Evolutionary conservation across 2,888 invertebrate species (phyloP), one percentile per base, ranked within the genome.

Genomic region (Dilophus febrilis): DNA sequence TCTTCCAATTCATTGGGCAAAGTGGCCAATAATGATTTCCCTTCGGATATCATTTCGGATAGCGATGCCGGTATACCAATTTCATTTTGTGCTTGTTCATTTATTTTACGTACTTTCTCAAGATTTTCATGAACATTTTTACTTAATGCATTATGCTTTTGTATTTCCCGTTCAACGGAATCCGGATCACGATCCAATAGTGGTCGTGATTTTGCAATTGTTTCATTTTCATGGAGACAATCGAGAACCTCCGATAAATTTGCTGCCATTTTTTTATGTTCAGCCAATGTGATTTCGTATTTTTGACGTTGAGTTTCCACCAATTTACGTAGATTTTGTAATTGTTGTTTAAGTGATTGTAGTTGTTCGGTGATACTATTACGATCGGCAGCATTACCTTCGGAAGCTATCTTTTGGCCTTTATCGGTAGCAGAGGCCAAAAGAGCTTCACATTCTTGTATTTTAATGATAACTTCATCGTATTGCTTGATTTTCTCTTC

Each of bases 401-500:
- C 91, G 1, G 81, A 79, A 1, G 87, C 87, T 27, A 94, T 91
- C 58, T 88, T 86, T 53, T 87, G 85, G 1, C 91, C 92, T 57
- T 91, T 91, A 53, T 92, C 92, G 12, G 78, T 78, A 1, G 91
- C 88, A 5, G 84, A 77, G 0, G 87, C 83, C 8, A 92, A 61
- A 28, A 82, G 66, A 10, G 88, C 90, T 59, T 91, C 91, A 55
- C 85, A 87, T 51, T 87, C 87, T 64, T 87, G 88, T 39, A 91
- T 86, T 54, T 84, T 85, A 0, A 74, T 64, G 45, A 90, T 84
- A 1, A 86, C 76, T 47, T 86, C 82, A 52, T 87, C 85, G 51
- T 88, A 90, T 39, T 80, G 76, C 51, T 80, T 81, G 38, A 91
- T 86, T 56, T 87, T 88, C 32, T 87, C 86, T 55, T 86, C 82